Conservation (phyloP, 2,888 invertebrate species). For the Terebella lapidaria region DNA sequence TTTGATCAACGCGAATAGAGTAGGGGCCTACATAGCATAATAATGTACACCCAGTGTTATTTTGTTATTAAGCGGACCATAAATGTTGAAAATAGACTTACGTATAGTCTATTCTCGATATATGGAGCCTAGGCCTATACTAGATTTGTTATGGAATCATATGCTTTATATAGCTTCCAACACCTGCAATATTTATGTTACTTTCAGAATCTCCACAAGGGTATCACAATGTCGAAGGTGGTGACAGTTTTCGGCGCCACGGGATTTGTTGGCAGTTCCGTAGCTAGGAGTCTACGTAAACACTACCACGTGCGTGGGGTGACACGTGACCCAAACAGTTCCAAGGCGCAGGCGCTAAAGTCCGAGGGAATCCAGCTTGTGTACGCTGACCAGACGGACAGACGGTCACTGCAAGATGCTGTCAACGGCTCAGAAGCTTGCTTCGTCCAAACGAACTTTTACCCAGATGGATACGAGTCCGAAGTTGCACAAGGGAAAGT, state of each 20-base stretch:
- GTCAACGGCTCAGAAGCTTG: constrained; percentile 31
- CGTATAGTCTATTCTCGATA: too few species aligned
- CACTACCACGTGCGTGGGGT: not conserved
- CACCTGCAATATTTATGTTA: too few species aligned
- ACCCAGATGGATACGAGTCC: not conserved
- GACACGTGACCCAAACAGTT: not conserved
- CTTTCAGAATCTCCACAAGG: too few species aligned
- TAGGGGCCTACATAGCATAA: too few species aligned
- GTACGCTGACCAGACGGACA: not conserved
- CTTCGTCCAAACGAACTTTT: constrained; percentile 35
- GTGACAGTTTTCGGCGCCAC: constrained; percentile 4
- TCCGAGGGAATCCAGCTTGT: not conserved
- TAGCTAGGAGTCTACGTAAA: not conserved
- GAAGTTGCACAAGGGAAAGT: constrained; percentile 28
- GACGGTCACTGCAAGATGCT: constrained; percentile 20
- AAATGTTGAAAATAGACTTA: too few species aligned
- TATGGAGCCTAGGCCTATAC: too few species aligned
- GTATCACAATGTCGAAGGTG: not conserved
- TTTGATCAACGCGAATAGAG: too few species aligned
- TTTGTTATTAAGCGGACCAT: too few species aligned
- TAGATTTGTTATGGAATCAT: too few species aligned
- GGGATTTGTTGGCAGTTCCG: not conserved
- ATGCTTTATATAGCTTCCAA: too few species aligned
- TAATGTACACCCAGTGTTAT: too few species aligned
- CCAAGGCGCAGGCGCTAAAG: not conserved